Base-by-base conservation (phyloP, 2,797 vertebrate genomes). In the Protosalanx chinensis region DNA sequence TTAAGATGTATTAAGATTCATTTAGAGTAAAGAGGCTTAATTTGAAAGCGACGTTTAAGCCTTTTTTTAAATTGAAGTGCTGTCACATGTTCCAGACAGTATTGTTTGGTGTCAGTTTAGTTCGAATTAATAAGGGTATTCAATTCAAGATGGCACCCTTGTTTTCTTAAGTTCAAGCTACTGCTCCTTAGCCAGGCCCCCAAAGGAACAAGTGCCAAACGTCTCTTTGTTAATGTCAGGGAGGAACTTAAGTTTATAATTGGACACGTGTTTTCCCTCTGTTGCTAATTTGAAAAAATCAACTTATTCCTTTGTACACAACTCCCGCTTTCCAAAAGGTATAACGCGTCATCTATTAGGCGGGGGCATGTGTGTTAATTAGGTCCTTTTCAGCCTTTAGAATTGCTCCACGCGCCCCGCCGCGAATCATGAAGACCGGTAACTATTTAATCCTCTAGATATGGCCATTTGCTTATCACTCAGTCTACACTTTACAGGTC, bases 371-470 rank as follows among this genome's bases (percentile, higher is more conserved):
- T 83, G 86, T 81, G 82, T 84, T 84, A 82, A 88, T 92, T 88
- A 90, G 84, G 67, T 84, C 82, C 88, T 83, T 84, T 88, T 89
- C 87, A 86, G 61, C 29, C 77, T 75, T 79, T 86, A 90, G 75
- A 90, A 90, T 86, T 81, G 73, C 64, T 62, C 72, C 4, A 23
- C 82, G 80, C 76, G 70, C 76, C 86, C 86, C 74, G 75, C 85
- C 63, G 88, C 64, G 87, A 74, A 78, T 58, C 76, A 60, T 33
- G 8, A 27, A 79, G 81, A 78, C 80, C 72, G 69, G 6, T 1
- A 82, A 84, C 80, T 91, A 91, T 93, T 92, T 92, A 92, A 92
- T 86, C 82, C 73, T 71, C 72, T 18, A 76, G 64, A 73, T 80
- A 80, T 71, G 74, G 59, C 73, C 68, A 29, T n/a, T 15, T 30